Percentiles rank a stretch among this genome's conserved stretches.
phyloP scores from a whole-genome alignment of 2,888 invertebrate species.

The Spisula solida region DNA sequence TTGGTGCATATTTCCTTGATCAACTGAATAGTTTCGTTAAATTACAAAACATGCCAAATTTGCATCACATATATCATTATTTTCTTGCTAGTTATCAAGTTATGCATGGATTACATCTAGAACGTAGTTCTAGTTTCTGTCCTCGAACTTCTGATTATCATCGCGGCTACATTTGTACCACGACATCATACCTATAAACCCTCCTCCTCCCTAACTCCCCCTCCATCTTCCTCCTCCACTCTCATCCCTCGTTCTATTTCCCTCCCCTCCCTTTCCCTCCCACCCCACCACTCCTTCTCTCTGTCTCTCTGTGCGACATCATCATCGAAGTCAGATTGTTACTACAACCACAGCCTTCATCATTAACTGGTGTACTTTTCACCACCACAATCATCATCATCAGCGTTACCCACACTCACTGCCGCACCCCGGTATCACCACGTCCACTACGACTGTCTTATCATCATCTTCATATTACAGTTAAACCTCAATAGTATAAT shows the following conservation, averaged over 20 bases:
- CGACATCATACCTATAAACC: too few relatives aligned
- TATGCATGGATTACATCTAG: not conserved
- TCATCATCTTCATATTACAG: not conserved
- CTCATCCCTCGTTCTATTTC: too few relatives aligned
- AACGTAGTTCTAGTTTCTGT: not conserved
- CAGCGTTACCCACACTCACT: not conserved
- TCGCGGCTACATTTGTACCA: too few relatives aligned
- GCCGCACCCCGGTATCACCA: too few relatives aligned
- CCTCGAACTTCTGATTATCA: too few relatives aligned
- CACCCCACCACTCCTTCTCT: too few relatives aligned
- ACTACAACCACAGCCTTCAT: not conserved
- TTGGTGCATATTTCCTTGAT: not conserved
- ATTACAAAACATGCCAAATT: not conserved
- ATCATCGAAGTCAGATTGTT: not conserved
- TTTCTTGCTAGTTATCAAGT: not conserved
- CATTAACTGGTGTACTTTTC: constrained; percentile 15
- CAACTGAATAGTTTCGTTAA: not conserved
- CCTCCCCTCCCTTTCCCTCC: too few relatives aligned
- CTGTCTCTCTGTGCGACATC: too few relatives aligned
- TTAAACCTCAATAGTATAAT: not conserved
- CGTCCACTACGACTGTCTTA: not conserved
- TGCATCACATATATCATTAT: not conserved
- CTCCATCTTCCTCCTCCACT: too few relatives aligned
- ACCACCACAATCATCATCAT: not conserved
- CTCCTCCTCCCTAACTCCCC: too few relatives aligned